Evolutionary conservation across 92 coral and sea anemone genomes (phyloP), one percentile per base, ranked within the genome.

Genomic region (Zoanthus sansibaricus): DNA sequence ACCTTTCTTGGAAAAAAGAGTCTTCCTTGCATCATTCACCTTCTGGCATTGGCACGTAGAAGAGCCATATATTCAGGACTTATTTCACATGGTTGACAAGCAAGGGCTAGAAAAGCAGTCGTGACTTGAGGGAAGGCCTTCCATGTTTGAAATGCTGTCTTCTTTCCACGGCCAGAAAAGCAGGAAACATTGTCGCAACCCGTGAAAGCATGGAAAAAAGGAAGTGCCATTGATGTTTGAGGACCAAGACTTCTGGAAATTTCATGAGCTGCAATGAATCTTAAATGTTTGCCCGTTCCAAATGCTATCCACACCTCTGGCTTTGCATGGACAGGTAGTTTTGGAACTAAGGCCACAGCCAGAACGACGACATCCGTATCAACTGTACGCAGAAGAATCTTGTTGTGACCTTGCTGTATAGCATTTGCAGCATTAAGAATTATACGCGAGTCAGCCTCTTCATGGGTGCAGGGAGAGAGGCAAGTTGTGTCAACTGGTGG

Each of bases 161-260:
- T 89, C 71, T 87, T 92, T 16, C 89, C 89, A 72, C 76, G 71
- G 12, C 92, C 87, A 47, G 83, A 77, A 59, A 93, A 93, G 25
- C 74, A 83, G 10, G 91, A 90, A 37, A 92, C 95, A 13, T 91
- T 93, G 49, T 93, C 93, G 62, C 93, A 93, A 17, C 95, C 93
- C 14, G 95, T 93, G 71, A 93, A 90, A 30, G 93, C 91, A 51
- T 93, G 93, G 48, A 93, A 88, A 18, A 84, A 37, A 14, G 91
- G 95, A 3, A 93, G 83, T 15, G 95, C 33, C 62, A 6, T 67
- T 16, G 91, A 87, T 31, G 32, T 54, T 51, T 84, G 76, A 6
- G 89, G 87, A 13, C 88, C 83, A 18, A 93, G 85, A 20, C 71
- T 18, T 9, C 68, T 69, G 10, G 95, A 77, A 18, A 93, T 79